Evolutionary conservation across 2,797 vertebrate species (phyloP), one percentile per base, ranked within the genome.

Genomic region (Perodicticus potto): DNA sequence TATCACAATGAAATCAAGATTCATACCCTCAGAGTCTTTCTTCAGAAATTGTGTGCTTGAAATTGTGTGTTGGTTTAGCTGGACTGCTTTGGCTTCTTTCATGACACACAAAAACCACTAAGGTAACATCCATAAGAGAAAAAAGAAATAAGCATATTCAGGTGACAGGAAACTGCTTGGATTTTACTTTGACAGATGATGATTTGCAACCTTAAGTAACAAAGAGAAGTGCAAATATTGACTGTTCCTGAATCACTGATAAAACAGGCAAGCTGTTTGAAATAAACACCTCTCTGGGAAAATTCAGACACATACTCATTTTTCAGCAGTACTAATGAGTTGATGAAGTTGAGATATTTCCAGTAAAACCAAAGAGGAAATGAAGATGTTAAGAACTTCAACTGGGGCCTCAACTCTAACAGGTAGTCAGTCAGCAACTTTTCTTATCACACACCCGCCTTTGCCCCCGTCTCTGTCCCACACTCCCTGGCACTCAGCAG

Each of bases 221-320:
- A 81, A 65, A 96, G 9, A 25, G 22, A 65, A 88, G 29, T 86
- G 83, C 81, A 95, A 96, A 94, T 96, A 94, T 65, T 93, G 80
- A 97, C 95, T 63, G 40, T 93, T 88, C 77, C 63, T 37, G 73
- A 91, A 82, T 89, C 73, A 53, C 43, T 74, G 59, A 55, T 74
- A 90, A 55, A 37, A 77, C 23, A 76, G 70, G 55, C 37, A 85
- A 96, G 37, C 88, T 80, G 82, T 94, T n/a, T 40, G 63, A 83
- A 95, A 95, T 22, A 25, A 25, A 94, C 37, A 83, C 7, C 3
- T 78, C 73, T 45, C 53, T 90, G 37, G 57, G 74, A 57, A 97
- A 97, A 91, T 59, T 83, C 32, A 94, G 91, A 82, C 7, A 34
- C 5, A 23, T 61, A 40, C n/a, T 74, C 20, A 43, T 81, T 91